Base-by-base conservation (phyloP, 2,113 vertebrate genomes). In the Megaceryle maxima region DNA sequence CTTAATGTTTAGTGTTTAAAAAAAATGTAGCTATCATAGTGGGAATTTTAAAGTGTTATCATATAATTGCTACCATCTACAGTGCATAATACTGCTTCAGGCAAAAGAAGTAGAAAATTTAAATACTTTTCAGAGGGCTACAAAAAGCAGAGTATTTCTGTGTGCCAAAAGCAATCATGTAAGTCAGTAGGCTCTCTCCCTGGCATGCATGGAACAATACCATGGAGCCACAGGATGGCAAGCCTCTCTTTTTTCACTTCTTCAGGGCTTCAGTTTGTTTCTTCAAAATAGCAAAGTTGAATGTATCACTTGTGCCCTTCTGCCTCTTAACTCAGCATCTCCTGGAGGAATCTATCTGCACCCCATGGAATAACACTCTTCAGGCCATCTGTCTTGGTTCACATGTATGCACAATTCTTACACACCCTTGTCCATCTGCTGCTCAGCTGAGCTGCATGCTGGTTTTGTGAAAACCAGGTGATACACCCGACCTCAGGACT, bases 351-450 rank as follows among this genome's bases (percentile, higher is more conserved):
- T 72, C 56, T 90, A 5, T 66, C 77, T 96, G 78, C 90, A 79
- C 86, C 88, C 92, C 81, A 75, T 8, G 18, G 94, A 80, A 92
- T 44, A 48, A 80, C 60, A 50, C 83, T 68, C 86, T 64, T 77
- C 31, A 22, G 88, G 77, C 95, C 95, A 96, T 95, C 96, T 96
- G 96, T 90, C 94, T 82, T 79, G 33, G 76, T 83, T 92, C 88
- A 95, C 6, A 24, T 82, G 91, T 68, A 8, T 2, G 46, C 89
- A 79, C 56, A 69, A 3, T 79, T 91, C 69, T 68, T 44, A 11
- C 20, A 24, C 39, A n/a, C 57, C 83, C 69, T 68, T 84, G 88
- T 76, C 96, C 94, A 95, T 96, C 94, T 96, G 95, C 77, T 2
- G 4, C 92, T 95, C 86, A 39, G 64, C 86, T 68, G 69, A 94